Evolutionary conservation across 2,113 vertebrate genomes (phyloP), one percentile per base, ranked within the genome.

Genomic region (Boleophthalmus pectinirostris): DNA sequence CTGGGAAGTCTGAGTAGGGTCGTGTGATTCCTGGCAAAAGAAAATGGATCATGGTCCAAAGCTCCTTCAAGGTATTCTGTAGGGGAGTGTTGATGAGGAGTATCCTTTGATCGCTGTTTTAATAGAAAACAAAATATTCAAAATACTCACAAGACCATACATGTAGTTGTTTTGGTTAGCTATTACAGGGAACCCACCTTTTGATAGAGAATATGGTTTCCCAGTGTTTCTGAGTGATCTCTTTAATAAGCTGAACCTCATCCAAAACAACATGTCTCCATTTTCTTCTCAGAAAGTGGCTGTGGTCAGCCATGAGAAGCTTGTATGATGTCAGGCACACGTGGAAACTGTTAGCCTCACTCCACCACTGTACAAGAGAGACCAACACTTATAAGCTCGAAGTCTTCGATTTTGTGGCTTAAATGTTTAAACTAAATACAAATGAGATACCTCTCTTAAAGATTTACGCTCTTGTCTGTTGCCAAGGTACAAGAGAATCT

Each of bases 1-100:
- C 94, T 49, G 96, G 96, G 86, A 97, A 97, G 87, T 96, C 95
- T 12, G 95, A 87, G 47, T 94, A 97, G 10, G 94, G 69, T 70
- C 94, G 93, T 46, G 95, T 96, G 85, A 97, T 96, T 76, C 96
- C 96, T 0, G 96, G 96, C 70, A 97, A 92, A 79, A 97, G 92
- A 82, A 97, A 97, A 86, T 97, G 96, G 68, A 97, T 95, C 95
- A 96, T 95, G 78, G 96, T 97, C 96, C 96, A 97, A 78, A 97
- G 82, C 80, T 97, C 96, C 91, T 95, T 95, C 73, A 96, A 76
- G 0, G 96, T 97, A 75, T 97, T 97, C 86, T 96, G 96, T 51
- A 97, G 92, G 75, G 96, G 96, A 35, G 93, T 95, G 88, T 94
- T 96, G 86, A 96, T 95, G 80, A 97, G 93, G 76, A 97, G 95